These are phyloP conservation scores for Musca vetustissima DNA, from an alignment of 1,140 invertebrate species.

Conservation along the genomic window DNA sequence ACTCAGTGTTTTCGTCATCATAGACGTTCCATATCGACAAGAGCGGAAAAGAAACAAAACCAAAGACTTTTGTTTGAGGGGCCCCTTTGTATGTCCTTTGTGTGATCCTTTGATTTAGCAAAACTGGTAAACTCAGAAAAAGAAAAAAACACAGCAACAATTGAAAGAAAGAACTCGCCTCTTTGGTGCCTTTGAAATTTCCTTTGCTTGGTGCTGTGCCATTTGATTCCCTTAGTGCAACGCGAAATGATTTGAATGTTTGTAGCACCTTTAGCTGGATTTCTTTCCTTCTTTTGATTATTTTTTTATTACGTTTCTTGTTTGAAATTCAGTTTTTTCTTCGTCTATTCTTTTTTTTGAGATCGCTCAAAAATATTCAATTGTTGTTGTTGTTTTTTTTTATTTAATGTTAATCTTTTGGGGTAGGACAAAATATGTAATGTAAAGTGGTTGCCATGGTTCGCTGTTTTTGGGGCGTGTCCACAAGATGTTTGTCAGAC, in stretches of 20 bases:
- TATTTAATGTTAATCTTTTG: not conserved
- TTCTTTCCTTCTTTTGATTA: not conserved
- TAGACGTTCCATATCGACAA: too few relatives aligned
- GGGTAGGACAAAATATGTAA: too few relatives aligned
- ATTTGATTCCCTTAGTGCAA: too few relatives aligned
- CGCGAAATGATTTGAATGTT: not conserved
- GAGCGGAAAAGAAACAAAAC: too few relatives aligned
- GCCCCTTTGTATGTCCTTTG: slow-evolving; percentile 14
- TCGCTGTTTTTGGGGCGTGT: not conserved
- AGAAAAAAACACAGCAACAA: too few relatives aligned
- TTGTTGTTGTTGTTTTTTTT: not conserved
- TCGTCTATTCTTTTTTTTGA: not conserved
- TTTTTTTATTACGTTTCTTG: not conserved
- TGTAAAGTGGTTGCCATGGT: not conserved
- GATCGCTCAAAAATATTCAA: not conserved
- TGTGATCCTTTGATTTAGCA: slow-evolving; percentile 6
- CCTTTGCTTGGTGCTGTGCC: not conserved
- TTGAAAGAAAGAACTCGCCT: too few relatives aligned
- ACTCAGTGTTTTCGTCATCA: not conserved
- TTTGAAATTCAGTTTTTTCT: not conserved
- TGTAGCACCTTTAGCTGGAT: slow-evolving; percentile 1
- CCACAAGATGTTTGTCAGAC: slow-evolving; percentile 15
- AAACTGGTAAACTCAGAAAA: too few relatives aligned
- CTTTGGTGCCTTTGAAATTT: too few relatives aligned
- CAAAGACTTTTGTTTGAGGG: not conserved